These are phyloP conservation scores for Andricus curvator DNA, from an alignment of 2,888 invertebrate genomes.

Conservation along the genomic window DNA sequence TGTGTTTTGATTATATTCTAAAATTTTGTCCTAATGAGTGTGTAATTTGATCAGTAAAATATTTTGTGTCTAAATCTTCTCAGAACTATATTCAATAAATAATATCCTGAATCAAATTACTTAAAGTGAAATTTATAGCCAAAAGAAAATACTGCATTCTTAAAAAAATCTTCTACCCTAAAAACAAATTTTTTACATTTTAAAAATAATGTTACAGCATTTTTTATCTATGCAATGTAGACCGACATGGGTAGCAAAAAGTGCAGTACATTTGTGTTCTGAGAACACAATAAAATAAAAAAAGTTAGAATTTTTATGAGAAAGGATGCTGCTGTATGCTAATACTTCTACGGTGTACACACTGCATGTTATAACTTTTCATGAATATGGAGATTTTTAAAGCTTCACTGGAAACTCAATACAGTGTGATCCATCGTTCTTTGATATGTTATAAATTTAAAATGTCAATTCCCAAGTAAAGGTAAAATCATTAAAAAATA, in stretches of 20 bases:
- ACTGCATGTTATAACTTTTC: background rate
- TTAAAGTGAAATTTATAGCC: background rate
- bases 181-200: background rate
- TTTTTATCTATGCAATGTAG: conserved; percentile 1
- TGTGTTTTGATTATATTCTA: no score
- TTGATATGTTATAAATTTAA: no score
- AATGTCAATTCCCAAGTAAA: background rate
- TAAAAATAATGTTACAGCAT: background rate
- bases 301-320: background rate
- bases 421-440: background rate
- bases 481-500: background rate
- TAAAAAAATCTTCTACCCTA: background rate
- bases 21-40: no score
- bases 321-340: background rate
- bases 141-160: background rate
- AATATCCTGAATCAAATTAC: no score
- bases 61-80: background rate
- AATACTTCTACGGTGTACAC: background rate
- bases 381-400: conserved; percentile 15
- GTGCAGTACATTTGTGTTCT: background rate
- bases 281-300: background rate
- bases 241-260: background rate
- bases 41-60: background rate
- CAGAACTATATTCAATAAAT: background rate
- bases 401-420: background rate